A percentile compares a stretch with the other conserved stretches of the same genome.
phyloP scores from a whole-genome alignment of 2,113 vertebrate species.

The Sinosuthora webbiana region DNA sequence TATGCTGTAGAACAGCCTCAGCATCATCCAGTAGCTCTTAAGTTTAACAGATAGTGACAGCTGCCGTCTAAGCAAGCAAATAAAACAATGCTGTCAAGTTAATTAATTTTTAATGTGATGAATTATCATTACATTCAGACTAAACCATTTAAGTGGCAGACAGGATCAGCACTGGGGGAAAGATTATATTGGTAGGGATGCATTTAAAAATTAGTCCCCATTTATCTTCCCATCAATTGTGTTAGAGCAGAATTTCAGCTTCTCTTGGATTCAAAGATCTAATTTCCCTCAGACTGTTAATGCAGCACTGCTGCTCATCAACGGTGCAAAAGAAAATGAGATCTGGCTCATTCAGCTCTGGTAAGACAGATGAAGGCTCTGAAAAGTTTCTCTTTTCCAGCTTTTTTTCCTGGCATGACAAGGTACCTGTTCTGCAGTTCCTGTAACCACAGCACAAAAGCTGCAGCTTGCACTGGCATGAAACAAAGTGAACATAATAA shows the following conservation, averaged over 20 bases:
- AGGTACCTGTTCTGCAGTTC: background rate
- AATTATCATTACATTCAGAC: slow-evolving; percentile 13
- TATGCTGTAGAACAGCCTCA: background rate
- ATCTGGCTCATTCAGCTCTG: background rate
- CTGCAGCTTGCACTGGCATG: background rate
- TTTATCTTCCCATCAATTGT: background rate
- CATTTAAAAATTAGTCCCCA: background rate
- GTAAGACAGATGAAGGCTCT: background rate
- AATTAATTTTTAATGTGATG: slow-evolving; percentile 42
- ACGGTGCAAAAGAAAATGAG: background rate
- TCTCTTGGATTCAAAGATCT: background rate
- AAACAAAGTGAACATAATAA: background rate
- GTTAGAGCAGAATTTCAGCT: background rate
- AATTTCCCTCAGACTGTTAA: background rate
- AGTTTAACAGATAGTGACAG: slow-evolving; percentile 40
- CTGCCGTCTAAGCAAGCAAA: slow-evolving; percentile 40
- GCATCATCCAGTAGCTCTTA: background rate
- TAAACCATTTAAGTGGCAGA: background rate
- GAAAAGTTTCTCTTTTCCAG: background rate
- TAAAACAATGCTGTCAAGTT: slow-evolving; percentile 37
- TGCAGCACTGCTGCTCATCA: background rate
- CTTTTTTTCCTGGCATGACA: background rate
- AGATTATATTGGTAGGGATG: background rate
- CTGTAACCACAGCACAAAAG: background rate
- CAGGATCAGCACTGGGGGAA: background rate